Evolutionary conservation across 2,113 vertebrate genomes (phyloP).

Genomic region (Cavia aperea): DNA sequence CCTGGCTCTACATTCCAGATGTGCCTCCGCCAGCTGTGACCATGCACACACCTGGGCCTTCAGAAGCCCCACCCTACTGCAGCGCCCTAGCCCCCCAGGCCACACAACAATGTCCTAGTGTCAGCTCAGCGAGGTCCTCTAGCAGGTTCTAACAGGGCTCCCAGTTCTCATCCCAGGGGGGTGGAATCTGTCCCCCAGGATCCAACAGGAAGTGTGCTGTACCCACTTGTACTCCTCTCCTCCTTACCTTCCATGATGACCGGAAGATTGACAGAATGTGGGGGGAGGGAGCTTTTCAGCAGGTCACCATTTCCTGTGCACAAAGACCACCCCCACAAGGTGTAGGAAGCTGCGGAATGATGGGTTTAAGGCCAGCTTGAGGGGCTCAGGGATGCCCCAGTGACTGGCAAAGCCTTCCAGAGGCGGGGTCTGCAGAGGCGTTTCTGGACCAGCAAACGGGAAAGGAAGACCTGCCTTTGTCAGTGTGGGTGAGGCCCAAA

Average conservation of each 20-base stretch:
- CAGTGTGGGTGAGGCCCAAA: rapidly evolving
- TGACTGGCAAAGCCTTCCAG: neutral
- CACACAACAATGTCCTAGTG: neutral
- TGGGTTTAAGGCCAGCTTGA: neutral
- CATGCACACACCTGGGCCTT: neutral
- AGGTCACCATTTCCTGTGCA: neutral
- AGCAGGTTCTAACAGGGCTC: too few relatives aligned
- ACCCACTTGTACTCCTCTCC: neutral
- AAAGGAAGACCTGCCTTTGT: too few relatives aligned
- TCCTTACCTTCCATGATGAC: neutral
- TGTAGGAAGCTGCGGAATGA: neutral
- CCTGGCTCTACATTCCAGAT: neutral
- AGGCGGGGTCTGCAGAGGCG: neutral
- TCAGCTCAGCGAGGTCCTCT: neutral
- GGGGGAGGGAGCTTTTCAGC: neutral
- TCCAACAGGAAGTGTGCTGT: neutral
- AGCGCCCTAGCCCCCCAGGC: neutral
- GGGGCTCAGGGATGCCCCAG: neutral
- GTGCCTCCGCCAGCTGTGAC: neutral
- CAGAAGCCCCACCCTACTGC: neutral
- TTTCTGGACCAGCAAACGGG: neutral
- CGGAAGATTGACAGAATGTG: neutral
- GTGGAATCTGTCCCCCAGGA: neutral
- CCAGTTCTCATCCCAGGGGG: neutral
- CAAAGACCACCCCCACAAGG: neutral